Evolutionary conservation across 2,113 vertebrate species (phyloP), one percentile per base, ranked within the genome.

Genomic region (Saguinus imperator): DNA sequence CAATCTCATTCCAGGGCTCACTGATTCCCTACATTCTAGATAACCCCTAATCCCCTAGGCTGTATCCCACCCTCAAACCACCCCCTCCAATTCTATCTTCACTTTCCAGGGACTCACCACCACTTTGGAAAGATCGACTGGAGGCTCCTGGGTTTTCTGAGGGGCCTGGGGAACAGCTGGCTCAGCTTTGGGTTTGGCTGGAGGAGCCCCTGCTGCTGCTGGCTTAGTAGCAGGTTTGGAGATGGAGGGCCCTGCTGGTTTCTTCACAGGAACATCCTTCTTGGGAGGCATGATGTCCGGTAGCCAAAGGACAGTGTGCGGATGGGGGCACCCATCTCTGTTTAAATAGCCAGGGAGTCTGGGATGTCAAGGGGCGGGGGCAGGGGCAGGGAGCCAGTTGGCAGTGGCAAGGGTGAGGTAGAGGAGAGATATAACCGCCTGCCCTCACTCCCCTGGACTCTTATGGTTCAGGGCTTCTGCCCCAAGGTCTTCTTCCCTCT

Each of bases 291-390:
- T 98, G 97, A 95, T 96, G 97, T 96, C 87, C n/a, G 18, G 70
- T 80, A 85, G 94, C 86, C 88, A 94, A 72, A 92, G 96, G 96
- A 96, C 96, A 97, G 76, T 94, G 97, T 97, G 97, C 57, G 48
- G 93, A 95, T 68, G 97, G 96, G 96, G 96, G 89, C 97, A 98
- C 96, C 96, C 93, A 97, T 98, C 96, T 96, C 97, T 94, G 98
- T 97, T 98, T 98, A 98, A 98, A 98, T 98, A 98, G 98, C 83
- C 95, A 94, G 95, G 97, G 96, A 98, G 96, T 94, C 97, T 95
- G 96, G 97, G 98, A 97, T 98, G 98, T 97, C 95, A 97, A 98
- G 97, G 97, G 98, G 96, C 96, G 96, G 97, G 94, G 94, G 97
- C 96, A 86, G 97, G 72, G 85, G 89, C 92, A 95, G 92, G 68